Evolutionary conservation across 2,113 vertebrate species (phyloP).

Genomic region (Xiphias gladius): DNA sequence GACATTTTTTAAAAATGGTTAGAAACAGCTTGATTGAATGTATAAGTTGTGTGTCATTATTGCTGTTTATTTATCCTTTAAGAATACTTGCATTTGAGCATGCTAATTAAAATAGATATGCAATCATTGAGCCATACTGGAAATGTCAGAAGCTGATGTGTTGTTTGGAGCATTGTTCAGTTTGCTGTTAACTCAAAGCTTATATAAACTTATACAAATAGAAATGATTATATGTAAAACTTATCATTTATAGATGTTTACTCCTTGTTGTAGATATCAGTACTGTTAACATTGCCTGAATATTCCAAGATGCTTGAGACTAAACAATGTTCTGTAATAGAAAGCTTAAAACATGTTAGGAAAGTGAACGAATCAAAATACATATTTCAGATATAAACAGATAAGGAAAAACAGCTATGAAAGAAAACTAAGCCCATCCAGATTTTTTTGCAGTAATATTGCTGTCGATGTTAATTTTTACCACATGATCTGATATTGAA

Average conservation of each 20-base stretch:
- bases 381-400: background rate
- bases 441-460: background rate
- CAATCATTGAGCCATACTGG: slow-evolving; percentile 34
- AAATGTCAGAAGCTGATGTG: slow-evolving; percentile 38
- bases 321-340: background rate
- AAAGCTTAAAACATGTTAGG: background rate
- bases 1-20: slow-evolving; percentile 44
- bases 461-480: background rate
- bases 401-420: too few species aligned
- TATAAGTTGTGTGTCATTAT: slow-evolving; percentile 14
- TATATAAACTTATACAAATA: slow-evolving; percentile 30
- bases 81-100: slow-evolving; percentile 27
- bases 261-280: background rate
- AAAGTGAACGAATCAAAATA: background rate
- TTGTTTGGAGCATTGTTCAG: slow-evolving; percentile 14
- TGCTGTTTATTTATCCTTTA: slow-evolving; percentile 36
- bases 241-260: background rate
- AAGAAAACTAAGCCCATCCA: background rate
- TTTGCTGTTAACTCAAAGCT: slow-evolving; percentile 21
- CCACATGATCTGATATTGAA: background rate
- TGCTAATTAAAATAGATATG: slow-evolving; percentile 57
- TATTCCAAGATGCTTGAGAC: background rate
- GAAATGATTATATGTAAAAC: slow-evolving; percentile 3
- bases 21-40: slow-evolving; percentile 29
- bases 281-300: background rate